phyloP scores from a whole-genome alignment of 2,888 invertebrate genomes.

The Leucania comma region DNA sequence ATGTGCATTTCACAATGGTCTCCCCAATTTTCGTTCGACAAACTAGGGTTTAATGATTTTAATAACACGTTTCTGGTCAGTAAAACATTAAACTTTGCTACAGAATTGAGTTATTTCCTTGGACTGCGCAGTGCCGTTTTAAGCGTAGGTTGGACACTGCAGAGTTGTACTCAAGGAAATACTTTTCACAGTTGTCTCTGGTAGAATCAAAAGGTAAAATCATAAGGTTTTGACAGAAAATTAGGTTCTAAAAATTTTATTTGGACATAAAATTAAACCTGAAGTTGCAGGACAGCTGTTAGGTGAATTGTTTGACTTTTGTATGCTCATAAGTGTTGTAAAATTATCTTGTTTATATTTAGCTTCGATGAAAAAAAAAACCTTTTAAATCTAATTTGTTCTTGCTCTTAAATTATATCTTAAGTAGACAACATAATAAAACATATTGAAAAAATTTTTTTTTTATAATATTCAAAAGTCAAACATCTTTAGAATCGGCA shows the following conservation, averaged over 20 bases:
- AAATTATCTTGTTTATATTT: neutral
- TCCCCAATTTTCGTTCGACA: neutral
- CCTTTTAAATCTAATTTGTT: constrained; percentile 33
- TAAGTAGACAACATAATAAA: neutral
- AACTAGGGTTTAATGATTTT: neutral
- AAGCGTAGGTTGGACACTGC: neutral
- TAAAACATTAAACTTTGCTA: constrained; percentile 22
- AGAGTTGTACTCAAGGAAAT: constrained; percentile 23
- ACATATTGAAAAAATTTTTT: neutral
- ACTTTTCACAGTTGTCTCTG: constrained; percentile 28
- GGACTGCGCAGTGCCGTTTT: neutral
- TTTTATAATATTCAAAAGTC: constrained; percentile 31
- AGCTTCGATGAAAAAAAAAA: neutral
- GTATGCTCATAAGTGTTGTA: constrained; percentile 1
- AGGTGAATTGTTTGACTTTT: constrained; percentile 20
- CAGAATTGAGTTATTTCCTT: constrained; percentile 29
- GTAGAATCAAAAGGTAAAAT: constrained; percentile 1
- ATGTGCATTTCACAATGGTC: neutral
- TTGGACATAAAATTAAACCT: constrained; percentile 6
- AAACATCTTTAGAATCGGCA: constrained; percentile 4
- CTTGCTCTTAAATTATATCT: constrained; percentile 7
- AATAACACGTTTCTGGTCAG: constrained; percentile 8
- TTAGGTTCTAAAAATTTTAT: neutral
- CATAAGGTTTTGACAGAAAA: neutral
- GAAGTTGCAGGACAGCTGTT: neutral